Base-by-base conservation (phyloP, 64 coral and sea anemone genomes). In the Stichodactyla mertensii region DNA sequence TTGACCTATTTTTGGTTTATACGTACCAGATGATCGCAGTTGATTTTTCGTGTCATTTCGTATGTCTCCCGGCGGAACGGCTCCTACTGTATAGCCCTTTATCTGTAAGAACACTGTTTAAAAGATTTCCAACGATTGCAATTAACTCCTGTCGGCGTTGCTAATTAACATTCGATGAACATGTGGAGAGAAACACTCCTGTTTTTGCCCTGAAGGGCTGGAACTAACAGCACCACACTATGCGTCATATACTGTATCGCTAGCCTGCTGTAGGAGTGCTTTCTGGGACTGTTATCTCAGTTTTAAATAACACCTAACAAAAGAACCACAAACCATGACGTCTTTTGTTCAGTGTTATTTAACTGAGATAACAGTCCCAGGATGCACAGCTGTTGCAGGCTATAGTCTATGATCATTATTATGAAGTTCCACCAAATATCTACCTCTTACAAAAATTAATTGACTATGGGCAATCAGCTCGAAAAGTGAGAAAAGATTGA, bases 61-160 rank as follows among this genome's bases (percentile, higher is more conserved):
- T 69, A 69, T 74, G 69, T n/a, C 69, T 74, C n/a, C 22, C 7
- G 69, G 69, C 69, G 56, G 36, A 74, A 26, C 24, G 24, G 26
- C 10, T 31, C 4, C 26, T 74, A n/a, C 69, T 74, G 23, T 74
- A 4, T 12, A 74, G 69, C 4, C 69, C 24, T 74, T 74, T 74
- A 74, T 74, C 69, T 74, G 10, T 5, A 23, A 74, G 69, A 74
- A 74, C 69, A 74, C 27, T 74, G 69, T 74, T 74, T 74, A 31
- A 74, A 74, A 74, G 27, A 23, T 27, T 31, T 74, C 27, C 8
- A 31, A 74, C n/a, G 24, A 74, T 74, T 74, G 69, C 69, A 74
- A 74, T 74, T 74, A 74, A 31, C 14, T 13, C 23, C 24, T 74
- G 69, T 74, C 27, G 69, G 24, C 69, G 27, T 27, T 27, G 24